phyloP scores from a whole-genome alignment of 2,113 vertebrate genomes.

The Malurus cyaneus region DNA sequence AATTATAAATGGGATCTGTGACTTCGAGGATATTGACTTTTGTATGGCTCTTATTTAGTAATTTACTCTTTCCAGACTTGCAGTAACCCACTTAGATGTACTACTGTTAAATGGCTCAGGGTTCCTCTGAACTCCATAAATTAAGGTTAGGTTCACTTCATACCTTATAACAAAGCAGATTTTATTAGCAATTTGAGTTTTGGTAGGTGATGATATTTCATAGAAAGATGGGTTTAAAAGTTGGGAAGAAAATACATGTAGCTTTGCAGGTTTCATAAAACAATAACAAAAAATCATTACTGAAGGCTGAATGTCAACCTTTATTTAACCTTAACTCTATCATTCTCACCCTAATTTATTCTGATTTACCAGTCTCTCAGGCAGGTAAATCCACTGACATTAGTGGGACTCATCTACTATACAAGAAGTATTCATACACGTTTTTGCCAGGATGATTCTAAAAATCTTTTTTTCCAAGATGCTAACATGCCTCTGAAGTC shows the following conservation, averaged over 20 bases:
- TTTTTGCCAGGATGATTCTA: background rate
- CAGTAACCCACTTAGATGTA: background rate
- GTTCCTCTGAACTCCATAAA: background rate
- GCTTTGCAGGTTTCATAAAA: background rate
- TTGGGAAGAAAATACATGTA: background rate
- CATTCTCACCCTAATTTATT: background rate
- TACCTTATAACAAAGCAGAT: constrained; percentile 23
- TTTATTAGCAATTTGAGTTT: constrained; percentile 11
- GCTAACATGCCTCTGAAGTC: background rate
- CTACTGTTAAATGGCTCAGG: background rate
- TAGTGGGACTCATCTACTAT: background rate
- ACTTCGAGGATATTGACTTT: background rate
- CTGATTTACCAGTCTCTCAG: background rate
- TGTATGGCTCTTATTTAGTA: background rate
- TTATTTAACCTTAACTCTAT: background rate
- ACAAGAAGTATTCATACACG: background rate
- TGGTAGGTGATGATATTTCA: background rate
- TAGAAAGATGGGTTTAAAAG: background rate
- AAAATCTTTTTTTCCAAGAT: background rate
- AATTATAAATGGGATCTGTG: constrained; percentile 7
- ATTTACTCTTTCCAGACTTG: background rate
- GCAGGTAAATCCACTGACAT: background rate
- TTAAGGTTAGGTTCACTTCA: background rate
- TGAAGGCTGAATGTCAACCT: background rate
- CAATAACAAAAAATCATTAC: background rate